Evolutionary conservation across 2,113 vertebrate genomes (phyloP), one percentile per base, ranked within the genome.

Genomic region (Notarius quadriscutis): DNA sequence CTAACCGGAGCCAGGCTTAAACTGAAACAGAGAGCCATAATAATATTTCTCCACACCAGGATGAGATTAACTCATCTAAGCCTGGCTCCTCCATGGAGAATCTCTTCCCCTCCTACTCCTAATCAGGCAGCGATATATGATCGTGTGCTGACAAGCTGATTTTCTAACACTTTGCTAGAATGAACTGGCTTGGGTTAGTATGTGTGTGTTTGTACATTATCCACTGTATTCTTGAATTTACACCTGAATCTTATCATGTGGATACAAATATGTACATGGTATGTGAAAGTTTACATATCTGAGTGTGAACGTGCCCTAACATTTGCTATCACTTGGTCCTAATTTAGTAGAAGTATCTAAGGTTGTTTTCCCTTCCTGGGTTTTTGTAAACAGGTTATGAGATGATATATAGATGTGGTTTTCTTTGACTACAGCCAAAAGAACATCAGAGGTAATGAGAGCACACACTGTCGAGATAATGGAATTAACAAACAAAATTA

Each of bases 301-400:
- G 77, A 30, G 62, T 34, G 60, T 74, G 65, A 79, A 55, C 69
- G 11, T 75, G 30, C 15, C 6, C 18, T 6, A 14, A 84, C 63
- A 53, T 74, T 84, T 85, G 74, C 71, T 77, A 60, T 62, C 69
- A 84, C 91, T 92, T 92, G 91, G 90, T 87, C 88, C 41, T 1
- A 87, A 55, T 81, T 82, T 91, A 88, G 89, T 88, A 91, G 91
- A 63, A 63, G 84, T 89, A 90, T 91, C 83, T 78, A 72, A 84
- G 91, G 93, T 91, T 85, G 88, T 88, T 89, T 87, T 91, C 53
- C 17, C 60, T 86, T 89, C 87, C 69, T 91, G 82, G 88, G 89
- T 86, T 91, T 92, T 92, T 84, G 90, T 94, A 94, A 94, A 94
- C 92, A 92, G 89, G 91, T 94, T 92, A 91, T 92, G 55, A 83